These are phyloP conservation scores for Lepidochrysops patricia DNA, from an alignment of 2,888 invertebrate genomes.

Conservation along the genomic window DNA sequence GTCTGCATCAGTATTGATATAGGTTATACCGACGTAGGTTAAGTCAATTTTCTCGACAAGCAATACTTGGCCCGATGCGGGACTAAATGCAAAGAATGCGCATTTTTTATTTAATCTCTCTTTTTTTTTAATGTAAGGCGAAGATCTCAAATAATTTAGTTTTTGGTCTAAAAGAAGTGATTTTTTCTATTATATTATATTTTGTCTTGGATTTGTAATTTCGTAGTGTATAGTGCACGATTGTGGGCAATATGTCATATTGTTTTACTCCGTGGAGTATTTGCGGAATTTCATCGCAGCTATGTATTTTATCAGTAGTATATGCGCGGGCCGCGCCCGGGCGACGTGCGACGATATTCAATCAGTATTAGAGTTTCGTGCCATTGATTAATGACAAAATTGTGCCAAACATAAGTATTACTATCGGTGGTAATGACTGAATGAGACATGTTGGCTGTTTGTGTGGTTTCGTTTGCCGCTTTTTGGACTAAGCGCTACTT, in stretches of 20 bases:
- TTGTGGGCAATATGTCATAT: slow-evolving; percentile 48
- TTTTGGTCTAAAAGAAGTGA: slow-evolving; percentile 37
- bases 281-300: slow-evolving; percentile 35
- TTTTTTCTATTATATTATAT: slow-evolving; percentile 28
- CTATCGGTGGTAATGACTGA: slow-evolving; percentile 5
- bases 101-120: slow-evolving; percentile 56
- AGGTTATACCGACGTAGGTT: slow-evolving; percentile 44
- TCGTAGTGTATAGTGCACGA: slow-evolving; percentile 52
- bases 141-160: slow-evolving; percentile 71
- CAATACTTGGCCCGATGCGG: slow-evolving; percentile 45
- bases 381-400: slow-evolving; percentile 33
- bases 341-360: slow-evolving; percentile 25
- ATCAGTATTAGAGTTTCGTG: slow-evolving; percentile 41
- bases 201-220: slow-evolving; percentile 41
- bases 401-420: slow-evolving; percentile 35
- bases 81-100: slow-evolving; percentile 54
- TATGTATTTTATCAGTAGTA: slow-evolving; percentile 28
- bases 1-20: slow-evolving; percentile 30
- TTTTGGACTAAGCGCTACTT: slow-evolving; percentile 11
- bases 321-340: slow-evolving; percentile 22
- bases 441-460: slow-evolving; percentile 10
- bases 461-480: slow-evolving; percentile 12
- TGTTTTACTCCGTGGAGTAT: slow-evolving; percentile 28
- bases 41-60: slow-evolving; percentile 41
- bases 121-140: slow-evolving; percentile 51